Evolutionary conservation across 2,888 invertebrate genomes (phyloP).

Genomic region (Drosophila quinaria): DNA sequence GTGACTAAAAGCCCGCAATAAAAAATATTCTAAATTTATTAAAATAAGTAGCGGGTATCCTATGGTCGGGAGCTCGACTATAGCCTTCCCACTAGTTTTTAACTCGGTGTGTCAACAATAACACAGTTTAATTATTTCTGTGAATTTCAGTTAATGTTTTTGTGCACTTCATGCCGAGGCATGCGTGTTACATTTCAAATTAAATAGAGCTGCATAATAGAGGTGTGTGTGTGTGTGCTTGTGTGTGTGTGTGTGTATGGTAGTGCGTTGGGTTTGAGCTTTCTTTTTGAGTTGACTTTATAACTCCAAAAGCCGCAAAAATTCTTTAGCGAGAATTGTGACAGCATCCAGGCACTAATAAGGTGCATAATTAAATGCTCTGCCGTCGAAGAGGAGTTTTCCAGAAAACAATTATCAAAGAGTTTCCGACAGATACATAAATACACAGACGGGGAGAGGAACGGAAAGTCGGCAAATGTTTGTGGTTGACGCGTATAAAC

Average conservation of each 20-base stretch:
- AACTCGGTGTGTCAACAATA: background rate
- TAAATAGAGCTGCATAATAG: slow-evolving; percentile 20
- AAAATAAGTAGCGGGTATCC: no score
- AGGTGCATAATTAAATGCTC: slow-evolving; percentile 73
- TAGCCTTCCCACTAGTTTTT: no score
- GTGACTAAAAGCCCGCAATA: no score
- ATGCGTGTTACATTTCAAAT: slow-evolving; percentile 47
- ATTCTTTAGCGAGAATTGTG: slow-evolving; percentile 59
- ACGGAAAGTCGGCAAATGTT: slow-evolving; percentile 29
- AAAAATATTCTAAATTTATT: no score
- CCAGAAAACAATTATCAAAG: slow-evolving; percentile 9
- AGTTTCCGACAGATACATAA: slow-evolving; percentile 1
- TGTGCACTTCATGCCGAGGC: slow-evolving; percentile 25
- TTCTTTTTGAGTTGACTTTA: slow-evolving; percentile 57
- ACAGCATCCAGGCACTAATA: slow-evolving; percentile 66
- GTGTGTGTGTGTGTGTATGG: background rate
- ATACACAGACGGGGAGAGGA: background rate
- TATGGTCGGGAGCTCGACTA: no score
- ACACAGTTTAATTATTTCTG: background rate
- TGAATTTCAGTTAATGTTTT: background rate
- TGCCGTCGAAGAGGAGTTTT: slow-evolving; percentile 11
- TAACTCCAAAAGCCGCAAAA: slow-evolving; percentile 55
- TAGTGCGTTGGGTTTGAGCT: slow-evolving; percentile 19
- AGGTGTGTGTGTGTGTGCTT: background rate
- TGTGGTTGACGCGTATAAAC: slow-evolving; percentile 47